Evolutionary conservation across 2,113 vertebrate genomes (phyloP), one percentile per base, ranked within the genome.

Genomic region (Tor tambroides): DNA sequence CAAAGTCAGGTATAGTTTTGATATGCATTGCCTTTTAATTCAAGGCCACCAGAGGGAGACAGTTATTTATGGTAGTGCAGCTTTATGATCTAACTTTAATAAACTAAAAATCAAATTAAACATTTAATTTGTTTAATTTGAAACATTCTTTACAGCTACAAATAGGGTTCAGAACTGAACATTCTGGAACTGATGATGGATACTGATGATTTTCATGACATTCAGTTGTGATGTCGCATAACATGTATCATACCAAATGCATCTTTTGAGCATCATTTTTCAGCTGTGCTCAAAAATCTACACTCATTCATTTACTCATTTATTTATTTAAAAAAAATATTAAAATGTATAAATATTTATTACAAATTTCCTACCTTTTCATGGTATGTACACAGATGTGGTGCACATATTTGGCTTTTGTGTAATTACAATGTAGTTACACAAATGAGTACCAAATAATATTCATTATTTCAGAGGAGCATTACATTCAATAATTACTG

Each of bases 1-100:
- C 28, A 69, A 35, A 19, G 7, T 21, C 21, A 35, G 17, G 3
- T 10, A 71, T 72, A 2, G 8, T 38, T 38, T 72, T 72, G 32
- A 38, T 72, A 11, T 23, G 32, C 69, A 23, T 38, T 38, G 32
- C 10, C 69, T 71, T 71, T 71, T 71, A 38, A 72, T 21, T 23
- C 65, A 89, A 30, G n/a, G 85, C 92, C 95, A 93, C 88, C 83
- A 94, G 93, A 90, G 91, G 95, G 94, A 32, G 90, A 75, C 71
- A 85, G 49, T 71, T 71, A 69, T 69, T 69, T 69, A 35, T 19
- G n/a, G 3, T 63, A 63, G 19, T 41, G 32, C 17, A 38, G 71
- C 15, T 10, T 4, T 21, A 5, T 30, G 63, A 30, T 23, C 11
- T 43, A 14, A 49, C 6, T 75, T 75, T 67, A 30, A 32, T 8